phyloP scores from a whole-genome alignment of 2,113 vertebrate species.

The Lepus americanus region DNA sequence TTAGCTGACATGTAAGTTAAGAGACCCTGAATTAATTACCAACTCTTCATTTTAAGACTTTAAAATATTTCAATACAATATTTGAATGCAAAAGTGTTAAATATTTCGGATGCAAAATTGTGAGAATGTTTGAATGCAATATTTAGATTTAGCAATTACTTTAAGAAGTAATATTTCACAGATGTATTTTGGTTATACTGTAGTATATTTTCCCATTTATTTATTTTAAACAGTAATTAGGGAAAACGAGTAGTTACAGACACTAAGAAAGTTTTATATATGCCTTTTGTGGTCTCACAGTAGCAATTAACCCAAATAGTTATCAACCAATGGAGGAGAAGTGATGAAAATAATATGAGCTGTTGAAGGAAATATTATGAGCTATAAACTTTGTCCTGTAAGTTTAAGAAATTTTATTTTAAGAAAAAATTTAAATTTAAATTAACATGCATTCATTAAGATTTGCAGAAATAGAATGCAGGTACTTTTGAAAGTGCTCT shows the following conservation, averaged over 20 bases:
- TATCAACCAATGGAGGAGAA: neutral
- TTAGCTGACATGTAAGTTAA: neutral
- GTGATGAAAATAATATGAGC: neutral
- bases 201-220: neutral
- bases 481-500: neutral
- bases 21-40: neutral
- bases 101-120: neutral
- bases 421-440: neutral
- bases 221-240: neutral
- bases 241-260: neutral
- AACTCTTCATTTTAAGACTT: neutral
- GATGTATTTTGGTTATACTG: neutral
- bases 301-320: neutral
- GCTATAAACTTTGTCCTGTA: neutral
- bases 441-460: neutral
- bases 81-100: neutral
- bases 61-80: neutral
- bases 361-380: neutral
- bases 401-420: neutral
- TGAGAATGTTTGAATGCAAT: neutral
- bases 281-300: neutral
- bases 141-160: neutral
- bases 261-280: neutral
- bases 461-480: neutral
- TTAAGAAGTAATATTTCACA: neutral